A percentile compares a stretch with the other conserved stretches of the same genome.
These are phyloP conservation scores for Callimorpha dominula DNA, from an alignment of 2,888 invertebrate species.

Conservation along the genomic window DNA sequence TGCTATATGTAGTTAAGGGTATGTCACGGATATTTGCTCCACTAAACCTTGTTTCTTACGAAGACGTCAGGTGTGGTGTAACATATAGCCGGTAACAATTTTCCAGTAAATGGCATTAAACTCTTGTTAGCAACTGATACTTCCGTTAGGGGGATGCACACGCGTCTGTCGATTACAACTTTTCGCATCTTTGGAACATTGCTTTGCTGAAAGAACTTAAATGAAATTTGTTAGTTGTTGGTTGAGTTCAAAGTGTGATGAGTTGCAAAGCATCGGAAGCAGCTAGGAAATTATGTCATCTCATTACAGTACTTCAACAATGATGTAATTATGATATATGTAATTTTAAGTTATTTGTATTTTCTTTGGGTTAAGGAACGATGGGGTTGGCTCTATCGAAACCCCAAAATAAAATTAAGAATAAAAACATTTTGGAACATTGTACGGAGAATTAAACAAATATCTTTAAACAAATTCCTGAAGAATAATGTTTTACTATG, in stretches of 20 bases:
- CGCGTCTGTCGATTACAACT: background rate
- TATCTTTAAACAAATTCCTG: background rate
- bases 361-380: too few species aligned
- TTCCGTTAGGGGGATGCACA: conserved; percentile 12
- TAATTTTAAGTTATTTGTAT: too few species aligned
- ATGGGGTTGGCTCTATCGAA: too few species aligned
- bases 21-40: background rate
- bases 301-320: too few species aligned
- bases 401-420: too few species aligned
- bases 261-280: too few species aligned
- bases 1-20: background rate
- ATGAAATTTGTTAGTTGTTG: background rate
- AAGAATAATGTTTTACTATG: background rate
- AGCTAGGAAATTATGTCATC: too few species aligned
- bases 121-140: conserved; percentile 25
- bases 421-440: background rate
- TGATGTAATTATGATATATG: too few species aligned
- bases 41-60: background rate
- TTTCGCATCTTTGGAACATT: background rate
- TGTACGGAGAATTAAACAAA: background rate
- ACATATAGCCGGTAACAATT: conserved; percentile 14
- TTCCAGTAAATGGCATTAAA: conserved; percentile 17
- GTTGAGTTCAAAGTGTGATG: too few species aligned
- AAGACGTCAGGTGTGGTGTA: background rate
- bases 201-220: background rate